Percentiles rank a stretch among this genome's conserved stretches.
phyloP scores from a whole-genome alignment of 2,888 invertebrate species.

The Drosophila leonis region DNA sequence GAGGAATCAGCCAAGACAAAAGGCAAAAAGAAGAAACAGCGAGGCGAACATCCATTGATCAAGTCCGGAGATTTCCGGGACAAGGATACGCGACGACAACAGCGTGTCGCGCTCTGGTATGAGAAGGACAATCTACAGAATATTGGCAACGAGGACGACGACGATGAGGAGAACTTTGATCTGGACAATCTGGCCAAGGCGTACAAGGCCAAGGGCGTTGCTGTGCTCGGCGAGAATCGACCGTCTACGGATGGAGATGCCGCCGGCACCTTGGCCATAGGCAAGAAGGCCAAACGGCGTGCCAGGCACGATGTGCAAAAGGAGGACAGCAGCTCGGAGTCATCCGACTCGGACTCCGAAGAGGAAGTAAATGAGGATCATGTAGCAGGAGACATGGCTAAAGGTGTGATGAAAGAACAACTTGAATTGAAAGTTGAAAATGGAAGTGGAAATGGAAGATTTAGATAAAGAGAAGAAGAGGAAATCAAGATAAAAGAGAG shows the following conservation, averaged over 20 bases:
- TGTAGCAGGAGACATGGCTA: slow-evolving; percentile 62
- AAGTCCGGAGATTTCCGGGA: slow-evolving; percentile 92
- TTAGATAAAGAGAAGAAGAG: neutral
- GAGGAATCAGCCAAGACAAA: slow-evolving; percentile 60
- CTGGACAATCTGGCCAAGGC: slow-evolving; percentile 91
- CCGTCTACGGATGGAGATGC: slow-evolving; percentile 9
- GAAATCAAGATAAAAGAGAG: neutral
- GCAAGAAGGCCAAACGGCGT: slow-evolving; percentile 84
- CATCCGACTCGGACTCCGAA: slow-evolving; percentile 77
- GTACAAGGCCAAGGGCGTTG: slow-evolving; percentile 90
- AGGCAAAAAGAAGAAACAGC: slow-evolving; percentile 80
- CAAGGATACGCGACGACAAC: slow-evolving; percentile 90
- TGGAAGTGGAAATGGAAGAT: neutral
- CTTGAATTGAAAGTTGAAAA: neutral
- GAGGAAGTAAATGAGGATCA: slow-evolving; percentile 69
- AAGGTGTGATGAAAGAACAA: slow-evolving; percentile 53
- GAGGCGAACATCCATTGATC: slow-evolving; percentile 89
- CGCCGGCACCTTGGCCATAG: slow-evolving; percentile 54
- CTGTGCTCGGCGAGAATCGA: slow-evolving; percentile 82
- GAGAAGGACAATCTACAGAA: slow-evolving; percentile 93
- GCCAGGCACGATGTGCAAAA: slow-evolving; percentile 73
- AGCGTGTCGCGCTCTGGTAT: slow-evolving; percentile 95
- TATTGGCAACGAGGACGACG: slow-evolving; percentile 89
- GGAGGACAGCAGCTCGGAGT: slow-evolving; percentile 68
- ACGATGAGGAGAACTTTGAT: slow-evolving; percentile 95